Conservation (phyloP, 2,113 vertebrate genomes). For the Heterotis niloticus region DNA sequence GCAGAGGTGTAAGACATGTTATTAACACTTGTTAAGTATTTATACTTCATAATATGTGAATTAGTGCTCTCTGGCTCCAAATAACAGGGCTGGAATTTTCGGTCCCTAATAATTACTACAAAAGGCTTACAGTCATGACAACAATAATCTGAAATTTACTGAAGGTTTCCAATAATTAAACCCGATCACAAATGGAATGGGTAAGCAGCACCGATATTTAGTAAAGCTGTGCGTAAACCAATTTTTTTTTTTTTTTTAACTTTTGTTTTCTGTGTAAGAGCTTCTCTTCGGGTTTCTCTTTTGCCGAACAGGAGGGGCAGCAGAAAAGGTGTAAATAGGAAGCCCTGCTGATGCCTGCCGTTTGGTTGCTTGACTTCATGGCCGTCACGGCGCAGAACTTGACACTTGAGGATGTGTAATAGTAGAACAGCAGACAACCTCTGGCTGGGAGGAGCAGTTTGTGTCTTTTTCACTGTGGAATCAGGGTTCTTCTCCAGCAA, state of each 20-base stretch:
- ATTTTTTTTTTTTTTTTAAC: neutral
- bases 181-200: neutral
- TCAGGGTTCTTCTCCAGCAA: no score
- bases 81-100: no score
- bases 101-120: neutral
- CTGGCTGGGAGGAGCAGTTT: no score
- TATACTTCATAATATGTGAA: neutral
- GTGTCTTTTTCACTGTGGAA: no score
- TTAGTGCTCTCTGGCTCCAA: neutral
- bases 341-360: no score
- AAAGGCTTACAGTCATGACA: neutral
- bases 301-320: no score
- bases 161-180: neutral
- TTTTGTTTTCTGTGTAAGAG: neutral
- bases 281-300: neutral
- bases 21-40: neutral
- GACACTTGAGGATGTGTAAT: no score
- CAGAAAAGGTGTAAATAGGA: no score
- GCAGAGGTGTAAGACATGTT: constrained; percentile 6
- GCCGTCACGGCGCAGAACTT: no score
- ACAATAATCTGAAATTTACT: neutral
- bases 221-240: neutral
- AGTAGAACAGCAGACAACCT: no score
- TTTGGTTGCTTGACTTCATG: no score
- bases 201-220: neutral